Base-by-base conservation (phyloP, 2,797 vertebrate genomes). In the Scolopax bukidnonensis region DNA sequence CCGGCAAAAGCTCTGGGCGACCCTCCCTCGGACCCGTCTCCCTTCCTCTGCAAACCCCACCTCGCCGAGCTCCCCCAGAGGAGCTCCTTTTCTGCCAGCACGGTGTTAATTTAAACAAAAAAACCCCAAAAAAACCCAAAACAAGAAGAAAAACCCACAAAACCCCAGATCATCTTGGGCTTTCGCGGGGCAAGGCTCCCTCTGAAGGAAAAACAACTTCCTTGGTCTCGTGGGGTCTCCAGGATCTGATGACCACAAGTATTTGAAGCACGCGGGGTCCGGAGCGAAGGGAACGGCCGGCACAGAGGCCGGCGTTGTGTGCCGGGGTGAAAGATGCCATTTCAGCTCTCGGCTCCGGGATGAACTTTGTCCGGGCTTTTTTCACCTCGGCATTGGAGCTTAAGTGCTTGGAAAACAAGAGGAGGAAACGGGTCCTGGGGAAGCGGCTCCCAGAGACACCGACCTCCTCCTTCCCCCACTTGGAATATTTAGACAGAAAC, bases 231-330 rank as follows among this genome's bases (percentile, higher is more conserved):
- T 33, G 3, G 63, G 78, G 41, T 54, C 87, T 61, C 76, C 27
- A 36, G 93, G 70, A 76, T 51, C 30, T 80, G 24, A 84, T 73
- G 77, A 67, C 67, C 75, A 23, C 87, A 95, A 77, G 3, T 76
- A 95, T 95, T 36, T 47, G 47, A 87, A 36, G 94, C 83, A 94
- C 8, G 95, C 9, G 12, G 87, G 91, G 79, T 92, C 87, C 64
- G 86, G 6, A 36, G 28, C 1, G 1, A n/a, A 13, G 75, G 91
- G 38, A 73, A 38, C 0, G 4, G 80, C 25, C 4, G 14, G 68
- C 59, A 33, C 85, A 65, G 84, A 78, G 67, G 25, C 3, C 54
- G 48, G 36, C 25, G 50, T 57, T 54, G 68, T 61, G 67, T 6
- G 64, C 25, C 9, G 9, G 84, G 45, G n/a, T 65, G 78, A 73